These are phyloP conservation scores for Macrosteles quadrilineatus DNA, from an alignment of 1,140 invertebrate species.

Conservation along the genomic window DNA sequence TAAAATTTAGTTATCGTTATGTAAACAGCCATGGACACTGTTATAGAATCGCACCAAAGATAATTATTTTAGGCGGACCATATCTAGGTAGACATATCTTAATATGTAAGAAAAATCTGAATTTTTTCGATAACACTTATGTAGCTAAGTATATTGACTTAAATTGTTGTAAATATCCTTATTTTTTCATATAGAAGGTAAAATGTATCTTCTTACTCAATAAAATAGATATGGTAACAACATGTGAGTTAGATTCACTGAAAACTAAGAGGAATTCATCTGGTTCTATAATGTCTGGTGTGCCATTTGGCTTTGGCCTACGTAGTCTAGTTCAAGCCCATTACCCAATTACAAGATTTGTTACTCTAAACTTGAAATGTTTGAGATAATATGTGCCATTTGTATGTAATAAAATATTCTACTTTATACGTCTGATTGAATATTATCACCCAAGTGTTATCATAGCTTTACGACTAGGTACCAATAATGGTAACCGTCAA, in stretches of 20 bases:
- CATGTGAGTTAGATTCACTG: no score
- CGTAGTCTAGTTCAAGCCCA: not conserved
- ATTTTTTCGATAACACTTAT: no score
- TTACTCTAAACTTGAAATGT: conserved; percentile 20
- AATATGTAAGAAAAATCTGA: not conserved
- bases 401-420: conserved; percentile 23
- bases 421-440: conserved; percentile 2
- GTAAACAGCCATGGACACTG: not conserved
- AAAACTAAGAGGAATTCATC: no score
- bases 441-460: no score
- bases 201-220: no score
- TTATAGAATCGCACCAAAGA: conserved; percentile 12
- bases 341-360: not conserved
- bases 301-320: conserved; percentile 18
- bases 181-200: no score
- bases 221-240: no score
- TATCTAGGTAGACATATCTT: conserved; percentile 20
- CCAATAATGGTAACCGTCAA: no score
- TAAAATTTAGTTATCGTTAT: conserved; percentile 3
- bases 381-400: conserved; percentile 18
- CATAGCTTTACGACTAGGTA: no score
- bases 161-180: not conserved
- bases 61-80: not conserved
- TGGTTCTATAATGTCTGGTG: no score
- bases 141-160: no score